Conservation (phyloP, 2,888 invertebrate genomes). For the Serrognathus titanus region DNA sequence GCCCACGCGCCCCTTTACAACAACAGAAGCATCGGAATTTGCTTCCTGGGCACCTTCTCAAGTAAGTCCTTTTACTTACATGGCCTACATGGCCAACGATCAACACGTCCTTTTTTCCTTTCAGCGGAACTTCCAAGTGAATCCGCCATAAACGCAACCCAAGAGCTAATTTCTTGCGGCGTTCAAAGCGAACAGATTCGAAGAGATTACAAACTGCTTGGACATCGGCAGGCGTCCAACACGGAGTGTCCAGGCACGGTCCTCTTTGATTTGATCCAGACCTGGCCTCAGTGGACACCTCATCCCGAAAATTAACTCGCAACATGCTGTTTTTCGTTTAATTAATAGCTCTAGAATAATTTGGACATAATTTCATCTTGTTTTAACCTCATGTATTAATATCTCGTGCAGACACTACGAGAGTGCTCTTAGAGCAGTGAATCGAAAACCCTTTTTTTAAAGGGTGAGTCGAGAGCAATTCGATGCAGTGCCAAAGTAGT, state of each 20-base stretch:
- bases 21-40: constrained; percentile 58
- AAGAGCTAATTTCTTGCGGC: constrained; percentile 49
- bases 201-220: constrained; percentile 47
- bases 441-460: no score
- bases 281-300: constrained; percentile 44
- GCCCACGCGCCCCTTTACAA: constrained; percentile 61
- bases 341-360: background rate
- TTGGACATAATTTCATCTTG: no score
- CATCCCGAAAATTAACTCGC: constrained; percentile 1
- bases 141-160: constrained; percentile 45
- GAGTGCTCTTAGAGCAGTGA: no score
- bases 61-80: constrained; percentile 42
- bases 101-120: background rate
- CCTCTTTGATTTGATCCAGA: constrained; percentile 50
- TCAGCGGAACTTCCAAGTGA: constrained; percentile 46
- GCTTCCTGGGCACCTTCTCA: constrained; percentile 57
- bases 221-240: constrained; percentile 48
- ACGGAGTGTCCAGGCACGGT: constrained; percentile 53
- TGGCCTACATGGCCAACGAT: no score
- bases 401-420: no score
- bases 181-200: constrained; percentile 45
- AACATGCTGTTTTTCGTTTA: background rate
- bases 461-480: no score
- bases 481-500: no score
- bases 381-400: no score